Conservation (phyloP, 37 sponge, comb jelly and placozoan genomes). For the Agelas oroides region DNA sequence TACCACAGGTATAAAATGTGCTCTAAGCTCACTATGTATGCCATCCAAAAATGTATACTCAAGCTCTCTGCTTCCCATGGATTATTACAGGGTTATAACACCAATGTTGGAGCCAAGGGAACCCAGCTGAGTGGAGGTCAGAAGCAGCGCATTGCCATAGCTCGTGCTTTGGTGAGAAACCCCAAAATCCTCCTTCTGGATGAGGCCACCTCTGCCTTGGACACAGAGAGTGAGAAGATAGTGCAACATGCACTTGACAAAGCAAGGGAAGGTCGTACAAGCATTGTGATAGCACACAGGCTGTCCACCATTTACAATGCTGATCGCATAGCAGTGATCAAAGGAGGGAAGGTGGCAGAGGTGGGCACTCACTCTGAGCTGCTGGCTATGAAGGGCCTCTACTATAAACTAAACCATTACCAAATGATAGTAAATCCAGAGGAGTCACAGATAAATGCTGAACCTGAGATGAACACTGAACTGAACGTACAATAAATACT, state of each 20-base stretch:
- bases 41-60: too few species aligned
- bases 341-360: conserved; percentile 71
- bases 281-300: conserved; percentile 90
- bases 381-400: conserved; percentile 70
- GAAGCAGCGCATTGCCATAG: conserved; percentile 87
- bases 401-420: conserved; percentile 74
- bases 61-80: background rate
- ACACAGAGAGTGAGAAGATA: conserved; percentile 87
- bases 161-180: conserved; percentile 80
- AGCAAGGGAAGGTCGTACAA: conserved; percentile 86
- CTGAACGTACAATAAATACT: too few species aligned
- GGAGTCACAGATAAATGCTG: too few species aligned
- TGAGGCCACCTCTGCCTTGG: conserved; percentile 89
- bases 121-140: conserved; percentile 86
- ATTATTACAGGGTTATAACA: conserved; percentile 63
- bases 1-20: conserved; percentile 92
- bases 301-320: conserved; percentile 89
- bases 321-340: conserved; percentile 83
- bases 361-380: conserved; percentile 75
- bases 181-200: conserved; percentile 86
- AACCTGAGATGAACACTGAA: too few species aligned
- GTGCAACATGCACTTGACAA: conserved; percentile 90
- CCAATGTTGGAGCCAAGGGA: conserved; percentile 72
- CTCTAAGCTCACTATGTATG: too few species aligned
- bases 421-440: conserved; percentile 46